These are phyloP conservation scores for Heliconius erato DNA, from an alignment of 2,888 invertebrate species.

Conservation along the genomic window DNA sequence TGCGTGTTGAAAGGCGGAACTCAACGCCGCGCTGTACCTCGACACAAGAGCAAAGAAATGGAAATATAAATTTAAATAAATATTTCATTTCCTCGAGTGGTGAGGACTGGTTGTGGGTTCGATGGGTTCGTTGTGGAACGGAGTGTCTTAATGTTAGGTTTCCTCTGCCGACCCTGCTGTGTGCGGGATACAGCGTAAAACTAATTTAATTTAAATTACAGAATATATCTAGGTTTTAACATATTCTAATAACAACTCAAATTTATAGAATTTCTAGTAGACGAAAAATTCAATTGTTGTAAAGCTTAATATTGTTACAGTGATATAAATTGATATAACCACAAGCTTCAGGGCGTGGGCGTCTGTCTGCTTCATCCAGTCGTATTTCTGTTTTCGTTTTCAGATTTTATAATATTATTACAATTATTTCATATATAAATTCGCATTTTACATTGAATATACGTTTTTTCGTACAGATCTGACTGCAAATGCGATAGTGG, in stretches of 20 bases:
- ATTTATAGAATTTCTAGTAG: neutral
- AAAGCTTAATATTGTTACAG: constrained; percentile 16
- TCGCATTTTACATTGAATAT: neutral
- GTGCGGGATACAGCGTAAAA: no score
- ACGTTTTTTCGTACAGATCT: neutral
- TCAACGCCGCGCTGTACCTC: no score
- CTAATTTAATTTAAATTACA: no score
- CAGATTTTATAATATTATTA: neutral
- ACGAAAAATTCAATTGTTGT: neutral
- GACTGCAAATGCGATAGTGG: no score
- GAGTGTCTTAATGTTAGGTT: no score
- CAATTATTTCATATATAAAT: neutral
- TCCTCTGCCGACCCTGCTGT: no score
- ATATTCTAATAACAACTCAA: neutral
- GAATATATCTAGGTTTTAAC: neutral
- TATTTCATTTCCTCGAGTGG: no score
- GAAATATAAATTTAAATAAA: no score
- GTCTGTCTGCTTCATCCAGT: neutral
- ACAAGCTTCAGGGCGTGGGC: neutral
- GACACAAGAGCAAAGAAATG: no score
- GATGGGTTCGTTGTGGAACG: no score
- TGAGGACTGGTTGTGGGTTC: no score
- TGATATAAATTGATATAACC: constrained; percentile 14
- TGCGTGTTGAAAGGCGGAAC: no score
- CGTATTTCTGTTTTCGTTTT: neutral